Evolutionary conservation across 2,797 vertebrate genomes (phyloP).

Genomic region (Mergus octosetaceus): DNA sequence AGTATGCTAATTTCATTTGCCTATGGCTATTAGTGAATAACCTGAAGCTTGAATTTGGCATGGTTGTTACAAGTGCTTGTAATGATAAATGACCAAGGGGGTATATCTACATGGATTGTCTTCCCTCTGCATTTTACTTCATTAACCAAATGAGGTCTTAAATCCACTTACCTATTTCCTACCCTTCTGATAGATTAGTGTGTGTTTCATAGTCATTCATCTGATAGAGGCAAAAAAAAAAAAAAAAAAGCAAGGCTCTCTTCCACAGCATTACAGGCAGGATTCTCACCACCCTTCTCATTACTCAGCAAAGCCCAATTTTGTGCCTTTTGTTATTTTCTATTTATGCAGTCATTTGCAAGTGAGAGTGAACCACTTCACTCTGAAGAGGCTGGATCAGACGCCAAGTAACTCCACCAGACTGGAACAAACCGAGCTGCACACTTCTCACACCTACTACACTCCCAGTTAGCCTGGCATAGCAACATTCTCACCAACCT

Average conservation of each 20-base stretch:
- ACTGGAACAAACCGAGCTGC: not conserved
- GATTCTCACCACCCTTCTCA: constrained; percentile 24
- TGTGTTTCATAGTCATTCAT: constrained; percentile 35
- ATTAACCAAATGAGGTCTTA: constrained; percentile 71
- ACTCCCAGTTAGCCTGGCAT: not conserved
- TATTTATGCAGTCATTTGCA: constrained; percentile 29
- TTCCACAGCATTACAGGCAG: not conserved
- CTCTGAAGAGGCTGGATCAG: constrained; percentile 15
- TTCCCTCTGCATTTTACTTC: constrained; percentile 67
- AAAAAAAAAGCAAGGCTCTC: not conserved
- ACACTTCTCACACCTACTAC: not conserved
- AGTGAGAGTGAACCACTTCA: not conserved
- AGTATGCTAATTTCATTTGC: constrained; percentile 72
- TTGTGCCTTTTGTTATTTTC: not conserved
- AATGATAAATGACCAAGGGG: constrained; percentile 62
- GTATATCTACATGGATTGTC: constrained; percentile 23
- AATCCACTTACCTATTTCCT: constrained; percentile 57
- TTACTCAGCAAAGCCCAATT: constrained; percentile 40
- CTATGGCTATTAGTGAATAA: constrained; percentile 61
- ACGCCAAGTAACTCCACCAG: not conserved
- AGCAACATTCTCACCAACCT: not conserved
- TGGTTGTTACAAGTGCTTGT: constrained; percentile 15
- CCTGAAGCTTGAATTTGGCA: constrained; percentile 47
- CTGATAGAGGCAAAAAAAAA: constrained; percentile 18
- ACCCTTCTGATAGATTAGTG: constrained; percentile 56